Percentiles rank a stretch among this genome's conserved stretches.
Evolutionary conservation across 2,888 invertebrate genomes (phyloP).

Genomic region (Hedychridium roseum): DNA sequence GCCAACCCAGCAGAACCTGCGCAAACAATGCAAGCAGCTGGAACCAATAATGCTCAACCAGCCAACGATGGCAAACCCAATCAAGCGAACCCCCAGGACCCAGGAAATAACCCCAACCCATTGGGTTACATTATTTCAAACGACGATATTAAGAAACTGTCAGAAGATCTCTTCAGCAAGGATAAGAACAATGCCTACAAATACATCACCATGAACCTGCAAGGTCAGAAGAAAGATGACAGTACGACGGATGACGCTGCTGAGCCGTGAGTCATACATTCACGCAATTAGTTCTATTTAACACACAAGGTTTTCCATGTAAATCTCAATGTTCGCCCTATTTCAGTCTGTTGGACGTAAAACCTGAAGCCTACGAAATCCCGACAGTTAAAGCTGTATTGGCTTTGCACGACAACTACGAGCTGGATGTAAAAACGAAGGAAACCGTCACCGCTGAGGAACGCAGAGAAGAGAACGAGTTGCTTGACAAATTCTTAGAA

Average conservation of each 20-base stretch:
- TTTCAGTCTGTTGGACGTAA: constrained; percentile 74
- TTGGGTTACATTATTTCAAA: constrained; percentile 66
- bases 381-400: constrained; percentile 78
- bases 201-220: constrained; percentile 75
- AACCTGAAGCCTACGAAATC: constrained; percentile 72
- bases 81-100: constrained; percentile 19
- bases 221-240: constrained; percentile 79
- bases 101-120: constrained; percentile 42
- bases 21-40: constrained; percentile 13
- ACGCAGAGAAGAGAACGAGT: constrained; percentile 78
- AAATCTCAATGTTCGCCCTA: constrained; percentile 1
- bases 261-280: constrained; percentile 71
- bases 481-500: constrained; percentile 79
- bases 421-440: constrained; percentile 74
- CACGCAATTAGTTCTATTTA: not conserved
- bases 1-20: constrained; percentile 8
- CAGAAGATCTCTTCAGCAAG: constrained; percentile 75
- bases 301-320: not conserved
- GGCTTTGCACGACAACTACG: constrained; percentile 84
- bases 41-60: constrained; percentile 8
- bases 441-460: constrained; percentile 80
- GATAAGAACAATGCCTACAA: constrained; percentile 79
- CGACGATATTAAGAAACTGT: constrained; percentile 72
- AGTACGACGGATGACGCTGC: constrained; percentile 78
- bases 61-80: not conserved